These are phyloP conservation scores for Germaria angustata DNA, from an alignment of 2,888 invertebrate species.

Conservation along the genomic window DNA sequence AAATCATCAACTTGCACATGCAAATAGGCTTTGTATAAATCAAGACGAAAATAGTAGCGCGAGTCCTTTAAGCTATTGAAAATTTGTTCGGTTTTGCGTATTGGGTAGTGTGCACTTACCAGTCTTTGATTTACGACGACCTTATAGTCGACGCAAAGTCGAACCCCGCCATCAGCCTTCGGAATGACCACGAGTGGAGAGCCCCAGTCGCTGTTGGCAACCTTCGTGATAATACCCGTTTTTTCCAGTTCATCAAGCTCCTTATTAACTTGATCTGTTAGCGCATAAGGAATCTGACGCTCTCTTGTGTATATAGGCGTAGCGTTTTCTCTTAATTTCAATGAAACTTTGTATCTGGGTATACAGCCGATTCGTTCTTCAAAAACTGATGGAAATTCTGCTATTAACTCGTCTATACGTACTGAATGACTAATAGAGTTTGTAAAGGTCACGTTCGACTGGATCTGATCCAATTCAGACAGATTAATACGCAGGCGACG, in stretches of 20 bases:
- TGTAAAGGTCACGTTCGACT: neutral
- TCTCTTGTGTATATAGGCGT: constrained; percentile 30
- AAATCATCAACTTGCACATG: constrained; percentile 10
- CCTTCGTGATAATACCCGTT: neutral
- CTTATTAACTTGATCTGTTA: constrained; percentile 16
- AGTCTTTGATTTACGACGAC: constrained; percentile 18
- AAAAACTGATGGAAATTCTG: constrained; percentile 15
- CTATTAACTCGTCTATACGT: neutral
- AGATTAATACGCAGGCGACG: constrained; percentile 26
- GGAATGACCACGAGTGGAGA: constrained; percentile 15
- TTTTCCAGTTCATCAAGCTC: neutral
- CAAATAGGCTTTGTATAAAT: constrained; percentile 28
- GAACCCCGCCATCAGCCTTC: neutral
- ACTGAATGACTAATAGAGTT: neutral
- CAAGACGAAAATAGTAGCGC: neutral
- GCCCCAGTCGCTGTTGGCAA: constrained; percentile 7
- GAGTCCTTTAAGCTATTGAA: neutral
- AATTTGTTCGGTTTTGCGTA: constrained; percentile 25
- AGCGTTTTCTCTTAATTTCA: constrained; percentile 31
- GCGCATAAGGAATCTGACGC: constrained; percentile 25
- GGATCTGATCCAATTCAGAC: neutral
- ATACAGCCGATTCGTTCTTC: constrained; percentile 36
- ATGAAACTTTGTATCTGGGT: constrained; percentile 37
- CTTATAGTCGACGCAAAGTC: constrained; percentile 16
- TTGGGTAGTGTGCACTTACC: neutral